Conservation (phyloP, 2,113 vertebrate species). For the Pachyramphus minor region DNA sequence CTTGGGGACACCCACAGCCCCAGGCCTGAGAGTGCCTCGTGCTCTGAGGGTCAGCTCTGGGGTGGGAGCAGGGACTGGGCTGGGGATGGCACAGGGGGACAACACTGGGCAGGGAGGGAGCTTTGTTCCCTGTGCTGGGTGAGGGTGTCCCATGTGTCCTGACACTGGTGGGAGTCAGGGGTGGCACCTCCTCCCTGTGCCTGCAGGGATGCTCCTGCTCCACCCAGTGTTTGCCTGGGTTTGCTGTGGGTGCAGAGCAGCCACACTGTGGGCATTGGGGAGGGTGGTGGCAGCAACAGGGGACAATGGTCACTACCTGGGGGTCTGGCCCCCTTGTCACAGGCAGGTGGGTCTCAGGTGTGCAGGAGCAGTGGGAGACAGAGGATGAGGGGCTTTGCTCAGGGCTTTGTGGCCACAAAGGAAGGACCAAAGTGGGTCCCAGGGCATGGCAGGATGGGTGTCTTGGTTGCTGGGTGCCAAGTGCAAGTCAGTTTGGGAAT, state of each 20-base stretch:
- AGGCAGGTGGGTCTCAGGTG: not conserved
- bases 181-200: not conserved
- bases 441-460: rapidly evolving
- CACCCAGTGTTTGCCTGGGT: not conserved
- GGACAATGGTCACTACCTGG: not conserved
- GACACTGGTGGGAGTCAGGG: rapidly evolving
- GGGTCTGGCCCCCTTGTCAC: not conserved
- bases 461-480: rapidly evolving
- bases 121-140: not conserved
- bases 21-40: rapidly evolving
- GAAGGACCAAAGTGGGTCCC: not conserved
- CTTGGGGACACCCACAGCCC: rapidly evolving
- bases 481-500: not conserved
- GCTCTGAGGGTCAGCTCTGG: rapidly evolving
- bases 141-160: not conserved
- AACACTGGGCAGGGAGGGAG: not conserved
- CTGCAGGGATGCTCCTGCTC: not conserved
- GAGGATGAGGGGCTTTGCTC: not conserved
- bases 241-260: not conserved
- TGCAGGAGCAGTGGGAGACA: not conserved
- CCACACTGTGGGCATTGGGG: rapidly evolving
- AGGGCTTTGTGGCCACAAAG: not conserved
- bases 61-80: not conserved
- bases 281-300: not conserved
- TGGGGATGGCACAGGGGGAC: rapidly evolving